These are phyloP conservation scores for Anas georgica DNA, from an alignment of 2,797 vertebrate genomes.

Conservation along the genomic window DNA sequence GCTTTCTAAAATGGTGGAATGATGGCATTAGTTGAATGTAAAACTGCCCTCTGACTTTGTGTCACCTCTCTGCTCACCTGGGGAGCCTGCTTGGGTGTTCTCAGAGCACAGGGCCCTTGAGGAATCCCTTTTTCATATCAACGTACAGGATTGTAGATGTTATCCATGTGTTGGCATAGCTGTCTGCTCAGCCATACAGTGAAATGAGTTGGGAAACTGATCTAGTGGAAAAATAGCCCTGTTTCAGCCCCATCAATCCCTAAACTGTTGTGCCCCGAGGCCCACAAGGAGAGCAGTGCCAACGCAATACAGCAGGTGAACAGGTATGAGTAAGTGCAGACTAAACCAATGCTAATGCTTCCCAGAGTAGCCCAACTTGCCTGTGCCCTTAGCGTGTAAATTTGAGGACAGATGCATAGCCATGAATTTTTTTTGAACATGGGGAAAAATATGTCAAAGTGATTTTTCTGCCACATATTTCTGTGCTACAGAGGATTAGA, in stretches of 20 bases:
- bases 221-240: not conserved
- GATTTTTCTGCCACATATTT: not conserved
- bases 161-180: not conserved
- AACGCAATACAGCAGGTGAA: fast-evolving
- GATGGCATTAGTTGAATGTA: not conserved
- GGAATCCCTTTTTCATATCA: not conserved
- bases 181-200: not conserved
- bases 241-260: not conserved
- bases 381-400: not conserved
- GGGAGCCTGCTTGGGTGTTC: not conserved
- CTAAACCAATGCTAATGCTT: not conserved
- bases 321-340: no score
- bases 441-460: not conserved
- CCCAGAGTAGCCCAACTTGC: not conserved
- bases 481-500: not conserved
- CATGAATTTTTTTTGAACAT: fast-evolving
- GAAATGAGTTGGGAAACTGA: not conserved
- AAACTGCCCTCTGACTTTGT: not conserved
- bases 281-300: not conserved
- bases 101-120: not conserved
- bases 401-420: not conserved
- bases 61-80: not conserved
- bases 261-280: not conserved
- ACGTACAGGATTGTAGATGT: not conserved
- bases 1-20: not conserved